These are phyloP conservation scores for Phrynocephalus versicolor DNA, from an alignment of 2,113 vertebrate genomes.

Conservation along the genomic window DNA sequence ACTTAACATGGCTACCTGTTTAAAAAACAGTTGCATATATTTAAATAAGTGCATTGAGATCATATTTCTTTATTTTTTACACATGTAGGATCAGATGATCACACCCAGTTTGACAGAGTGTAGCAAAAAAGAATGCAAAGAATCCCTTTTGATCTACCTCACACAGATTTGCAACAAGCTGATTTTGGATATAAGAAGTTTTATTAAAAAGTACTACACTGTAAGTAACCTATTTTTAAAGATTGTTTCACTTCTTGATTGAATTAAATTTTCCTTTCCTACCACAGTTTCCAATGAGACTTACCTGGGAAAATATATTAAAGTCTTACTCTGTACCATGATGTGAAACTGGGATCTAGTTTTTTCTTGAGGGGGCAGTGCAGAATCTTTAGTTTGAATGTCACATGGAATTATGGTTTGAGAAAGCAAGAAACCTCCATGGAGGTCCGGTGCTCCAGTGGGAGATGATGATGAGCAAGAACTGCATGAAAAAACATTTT, in stretches of 20 bases:
- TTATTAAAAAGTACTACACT: conserved; percentile 87
- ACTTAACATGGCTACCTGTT: background rate
- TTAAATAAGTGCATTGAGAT: background rate
- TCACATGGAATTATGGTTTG: background rate
- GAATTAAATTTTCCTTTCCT: background rate
- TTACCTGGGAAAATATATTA: background rate
- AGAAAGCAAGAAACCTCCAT: background rate
- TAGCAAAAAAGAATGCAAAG: conserved; percentile 84
- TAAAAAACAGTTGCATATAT: background rate
- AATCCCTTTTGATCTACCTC: conserved; percentile 71
- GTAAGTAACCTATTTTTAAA: conserved; percentile 79
- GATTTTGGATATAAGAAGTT: conserved; percentile 86
- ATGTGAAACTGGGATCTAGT: background rate
- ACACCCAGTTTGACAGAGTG: conserved; percentile 88
- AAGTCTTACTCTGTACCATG: background rate
- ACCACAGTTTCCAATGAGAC: background rate
- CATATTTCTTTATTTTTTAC: conserved; percentile 20
- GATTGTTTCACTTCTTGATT: background rate
- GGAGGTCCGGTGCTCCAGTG: background rate
- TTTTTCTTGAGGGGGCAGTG: too few species aligned
- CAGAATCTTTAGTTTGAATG: background rate
- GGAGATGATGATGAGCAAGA: background rate
- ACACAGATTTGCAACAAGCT: conserved; percentile 89
- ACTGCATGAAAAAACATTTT: background rate
- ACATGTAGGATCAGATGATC: conserved; percentile 77